Conservation (phyloP, 2,113 vertebrate genomes). For the Rhinichthys klamathensis region DNA sequence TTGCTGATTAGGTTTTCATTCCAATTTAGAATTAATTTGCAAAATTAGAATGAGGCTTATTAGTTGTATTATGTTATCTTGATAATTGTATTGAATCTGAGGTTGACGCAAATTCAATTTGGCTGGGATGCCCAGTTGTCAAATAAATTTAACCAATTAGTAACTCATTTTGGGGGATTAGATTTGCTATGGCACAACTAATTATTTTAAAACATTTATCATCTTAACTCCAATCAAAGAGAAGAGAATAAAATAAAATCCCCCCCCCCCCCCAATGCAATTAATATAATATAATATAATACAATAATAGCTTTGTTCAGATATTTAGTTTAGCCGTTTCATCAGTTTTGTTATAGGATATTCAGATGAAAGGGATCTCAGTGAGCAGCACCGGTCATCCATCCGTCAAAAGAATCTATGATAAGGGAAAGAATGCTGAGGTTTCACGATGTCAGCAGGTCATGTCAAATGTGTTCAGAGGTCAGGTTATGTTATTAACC, state of each 20-base stretch:
- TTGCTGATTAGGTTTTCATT: slow-evolving; percentile 18
- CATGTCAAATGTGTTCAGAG: slow-evolving; percentile 64
- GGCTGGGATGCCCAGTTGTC: background rate
- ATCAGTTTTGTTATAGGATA: background rate
- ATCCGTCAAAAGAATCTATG: slow-evolving; percentile 49
- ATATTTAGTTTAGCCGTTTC: background rate
- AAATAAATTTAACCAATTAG: slow-evolving; percentile 11
- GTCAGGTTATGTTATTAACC: slow-evolving; percentile 74
- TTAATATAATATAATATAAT: background rate
- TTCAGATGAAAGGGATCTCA: too few relatives aligned
- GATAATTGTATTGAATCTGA: slow-evolving; percentile 1
- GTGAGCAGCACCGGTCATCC: background rate
- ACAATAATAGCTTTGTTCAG: background rate
- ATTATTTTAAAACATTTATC: background rate
- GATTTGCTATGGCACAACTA: background rate
- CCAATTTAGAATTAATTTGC: background rate
- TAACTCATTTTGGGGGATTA: background rate
- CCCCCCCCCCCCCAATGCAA: too few relatives aligned
- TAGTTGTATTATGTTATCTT: background rate
- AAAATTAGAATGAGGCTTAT: slow-evolving; percentile 6
- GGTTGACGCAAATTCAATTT: background rate
- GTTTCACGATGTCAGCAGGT: slow-evolving; percentile 44
- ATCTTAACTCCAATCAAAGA: background rate
- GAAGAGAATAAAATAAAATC: background rate
- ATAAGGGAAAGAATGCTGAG: slow-evolving; percentile 27